Percentiles rank a stretch among this genome's conserved stretches.
phyloP scores from a whole-genome alignment of 1,140 invertebrate genomes.

The Drosophila santomea region DNA sequence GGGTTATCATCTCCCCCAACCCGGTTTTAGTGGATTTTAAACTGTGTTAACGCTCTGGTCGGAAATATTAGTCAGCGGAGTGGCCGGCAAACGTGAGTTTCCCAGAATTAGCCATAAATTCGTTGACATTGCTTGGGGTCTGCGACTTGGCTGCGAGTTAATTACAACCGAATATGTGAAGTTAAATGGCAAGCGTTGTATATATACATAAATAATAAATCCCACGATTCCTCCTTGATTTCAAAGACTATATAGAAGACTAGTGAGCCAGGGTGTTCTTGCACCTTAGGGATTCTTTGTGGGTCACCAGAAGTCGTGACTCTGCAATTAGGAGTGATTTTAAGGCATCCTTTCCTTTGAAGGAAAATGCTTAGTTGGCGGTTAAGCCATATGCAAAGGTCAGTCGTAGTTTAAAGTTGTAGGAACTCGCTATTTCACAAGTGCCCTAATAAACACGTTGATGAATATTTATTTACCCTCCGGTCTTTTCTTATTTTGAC shows the following conservation, averaged over 20 bases:
- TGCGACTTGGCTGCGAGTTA: conserved; percentile 15
- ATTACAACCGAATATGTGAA: background rate
- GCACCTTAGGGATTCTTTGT: background rate
- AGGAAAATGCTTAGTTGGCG: background rate
- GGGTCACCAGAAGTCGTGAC: background rate
- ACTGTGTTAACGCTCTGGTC: conserved; percentile 46
- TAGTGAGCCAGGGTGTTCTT: background rate
- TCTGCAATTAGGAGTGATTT: background rate
- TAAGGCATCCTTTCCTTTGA: background rate
- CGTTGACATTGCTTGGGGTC: conserved; percentile 39
- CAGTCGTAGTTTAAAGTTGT: background rate
- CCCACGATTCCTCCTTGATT: background rate
- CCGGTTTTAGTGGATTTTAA: conserved; percentile 41
- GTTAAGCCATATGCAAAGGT: background rate
- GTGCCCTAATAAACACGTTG: too few species aligned
- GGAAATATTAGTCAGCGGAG: conserved; percentile 42
- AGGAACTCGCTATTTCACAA: background rate
- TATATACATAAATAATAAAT: background rate
- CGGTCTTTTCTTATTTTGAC: too few species aligned
- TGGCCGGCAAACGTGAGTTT: conserved; percentile 30
- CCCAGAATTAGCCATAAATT: conserved; percentile 45
- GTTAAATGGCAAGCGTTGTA: too few species aligned
- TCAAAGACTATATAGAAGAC: background rate
- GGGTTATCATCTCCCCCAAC: background rate
- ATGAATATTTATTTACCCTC: too few species aligned